Evolutionary conservation across 2,113 vertebrate species (phyloP).

Genomic region (Thamnaconus septentrionalis): DNA sequence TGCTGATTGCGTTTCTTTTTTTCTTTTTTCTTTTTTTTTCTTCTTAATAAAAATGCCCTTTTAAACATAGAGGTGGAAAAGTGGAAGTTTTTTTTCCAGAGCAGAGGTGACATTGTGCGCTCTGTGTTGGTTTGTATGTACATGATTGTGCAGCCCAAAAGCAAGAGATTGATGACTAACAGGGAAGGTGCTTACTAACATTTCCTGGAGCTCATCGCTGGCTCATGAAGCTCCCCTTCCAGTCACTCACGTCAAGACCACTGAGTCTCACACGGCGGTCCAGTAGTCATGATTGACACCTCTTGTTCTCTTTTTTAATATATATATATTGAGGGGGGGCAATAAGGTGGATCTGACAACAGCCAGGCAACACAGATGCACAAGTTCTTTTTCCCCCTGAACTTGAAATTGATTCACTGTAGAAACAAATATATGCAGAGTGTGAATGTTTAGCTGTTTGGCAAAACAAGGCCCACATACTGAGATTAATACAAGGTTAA

Average conservation of each 20-base stretch:
- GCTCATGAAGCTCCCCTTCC: slow-evolving; percentile 20
- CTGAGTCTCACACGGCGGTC: slow-evolving; percentile 34
- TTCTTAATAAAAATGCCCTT: too few species aligned
- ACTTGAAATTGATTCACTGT: too few species aligned
- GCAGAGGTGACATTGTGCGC: too few species aligned
- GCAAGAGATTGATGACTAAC: slow-evolving; percentile 38
- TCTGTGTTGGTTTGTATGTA: not conserved
- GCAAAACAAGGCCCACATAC: too few species aligned
- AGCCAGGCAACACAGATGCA: not conserved
- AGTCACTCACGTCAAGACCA: slow-evolving; percentile 22
- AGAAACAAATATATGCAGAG: too few species aligned
- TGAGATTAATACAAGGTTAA: too few species aligned
- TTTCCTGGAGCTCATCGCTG: slow-evolving; percentile 8
- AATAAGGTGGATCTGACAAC: not conserved
- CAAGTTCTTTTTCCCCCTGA: too few species aligned
- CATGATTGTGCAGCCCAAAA: not conserved
- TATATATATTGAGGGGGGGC: not conserved
- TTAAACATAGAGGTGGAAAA: too few species aligned
- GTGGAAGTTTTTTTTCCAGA: too few species aligned
- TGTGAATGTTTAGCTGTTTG: too few species aligned
- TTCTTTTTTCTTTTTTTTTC: too few species aligned
- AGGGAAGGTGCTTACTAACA: slow-evolving; percentile 30
- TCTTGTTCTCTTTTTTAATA: not conserved
- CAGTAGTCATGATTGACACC: slow-evolving; percentile 21
- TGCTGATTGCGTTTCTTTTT: too few species aligned